These are phyloP conservation scores for Salminus brasiliensis DNA, from an alignment of 2,113 vertebrate genomes.

Conservation along the genomic window DNA sequence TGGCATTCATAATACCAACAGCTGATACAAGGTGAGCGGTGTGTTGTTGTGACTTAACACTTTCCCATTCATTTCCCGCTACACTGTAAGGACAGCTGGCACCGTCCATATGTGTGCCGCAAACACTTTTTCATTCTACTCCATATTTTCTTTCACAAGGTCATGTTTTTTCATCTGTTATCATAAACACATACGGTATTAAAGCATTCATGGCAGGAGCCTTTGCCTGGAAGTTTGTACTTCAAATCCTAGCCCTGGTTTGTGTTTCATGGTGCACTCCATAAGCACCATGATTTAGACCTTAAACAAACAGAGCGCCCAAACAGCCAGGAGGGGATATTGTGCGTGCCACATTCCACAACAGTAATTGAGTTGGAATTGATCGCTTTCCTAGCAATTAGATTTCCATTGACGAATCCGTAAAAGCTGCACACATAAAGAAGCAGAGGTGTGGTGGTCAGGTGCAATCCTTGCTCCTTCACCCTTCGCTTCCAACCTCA, in stretches of 20 bases:
- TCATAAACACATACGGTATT: slow-evolving; percentile 7
- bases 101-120: too few species aligned
- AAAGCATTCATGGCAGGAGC: background rate
- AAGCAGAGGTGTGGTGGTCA: slow-evolving; percentile 50
- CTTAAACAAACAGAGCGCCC: slow-evolving; percentile 54
- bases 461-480: slow-evolving; percentile 52
- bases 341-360: slow-evolving; percentile 56
- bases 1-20: too few species aligned
- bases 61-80: background rate
- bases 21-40: background rate
- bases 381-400: slow-evolving; percentile 67
- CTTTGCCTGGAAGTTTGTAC: slow-evolving; percentile 7
- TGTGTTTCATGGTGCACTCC: slow-evolving; percentile 30
- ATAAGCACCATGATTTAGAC: slow-evolving; percentile 50
- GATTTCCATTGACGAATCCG: slow-evolving; percentile 69
- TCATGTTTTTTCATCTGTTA: slow-evolving; percentile 3
- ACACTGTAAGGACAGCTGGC: too few species aligned
- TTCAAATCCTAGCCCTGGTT: slow-evolving; percentile 28
- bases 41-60: background rate
- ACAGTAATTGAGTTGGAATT: slow-evolving; percentile 69
- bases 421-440: slow-evolving; percentile 57
- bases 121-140: background rate
- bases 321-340: slow-evolving; percentile 57
- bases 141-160: slow-evolving; percentile 4
- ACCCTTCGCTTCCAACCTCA: slow-evolving; percentile 52